phyloP scores from a whole-genome alignment of 2,797 vertebrate genomes.

The Lithobates sylvaticus region DNA sequence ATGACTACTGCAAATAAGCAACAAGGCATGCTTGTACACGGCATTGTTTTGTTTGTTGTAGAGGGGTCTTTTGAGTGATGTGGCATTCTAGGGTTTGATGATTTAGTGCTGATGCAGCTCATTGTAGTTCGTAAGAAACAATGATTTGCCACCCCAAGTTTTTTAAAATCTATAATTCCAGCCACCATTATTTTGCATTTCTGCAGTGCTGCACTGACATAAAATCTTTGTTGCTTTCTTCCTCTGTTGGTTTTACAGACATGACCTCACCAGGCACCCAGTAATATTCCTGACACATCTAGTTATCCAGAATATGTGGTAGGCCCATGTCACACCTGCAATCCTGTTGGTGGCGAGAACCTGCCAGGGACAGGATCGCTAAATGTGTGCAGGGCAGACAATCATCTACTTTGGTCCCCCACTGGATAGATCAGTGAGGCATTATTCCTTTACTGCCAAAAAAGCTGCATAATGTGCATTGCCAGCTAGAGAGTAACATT shows the following conservation, averaged over 20 bases:
- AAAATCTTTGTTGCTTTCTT: background rate
- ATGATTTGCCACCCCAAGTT: no score
- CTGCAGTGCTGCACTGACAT: background rate
- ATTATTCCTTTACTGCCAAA: no score
- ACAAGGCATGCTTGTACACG: background rate
- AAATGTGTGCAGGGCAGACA: no score
- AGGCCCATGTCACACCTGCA: no score
- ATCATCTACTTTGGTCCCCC: no score
- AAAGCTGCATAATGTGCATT: no score
- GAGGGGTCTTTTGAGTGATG: background rate
- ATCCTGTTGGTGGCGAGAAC: no score
- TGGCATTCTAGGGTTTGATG: background rate
- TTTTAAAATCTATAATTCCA: background rate
- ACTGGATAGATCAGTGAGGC: no score
- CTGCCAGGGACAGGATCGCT: no score
- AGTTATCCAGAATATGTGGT: background rate
- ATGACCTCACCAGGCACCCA: background rate
- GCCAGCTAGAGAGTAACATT: no score
- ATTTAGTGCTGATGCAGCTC: background rate
- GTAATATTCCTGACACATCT: background rate
- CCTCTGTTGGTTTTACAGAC: no score
- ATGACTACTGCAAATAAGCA: constrained; percentile 14
- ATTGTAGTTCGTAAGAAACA: background rate
- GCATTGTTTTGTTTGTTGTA: constrained; percentile 13
- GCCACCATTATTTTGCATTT: background rate